Percentiles rank a stretch among this genome's conserved stretches.
Evolutionary conservation across 2,113 vertebrate species (phyloP).

Genomic region (Opisthocomus hoazin): DNA sequence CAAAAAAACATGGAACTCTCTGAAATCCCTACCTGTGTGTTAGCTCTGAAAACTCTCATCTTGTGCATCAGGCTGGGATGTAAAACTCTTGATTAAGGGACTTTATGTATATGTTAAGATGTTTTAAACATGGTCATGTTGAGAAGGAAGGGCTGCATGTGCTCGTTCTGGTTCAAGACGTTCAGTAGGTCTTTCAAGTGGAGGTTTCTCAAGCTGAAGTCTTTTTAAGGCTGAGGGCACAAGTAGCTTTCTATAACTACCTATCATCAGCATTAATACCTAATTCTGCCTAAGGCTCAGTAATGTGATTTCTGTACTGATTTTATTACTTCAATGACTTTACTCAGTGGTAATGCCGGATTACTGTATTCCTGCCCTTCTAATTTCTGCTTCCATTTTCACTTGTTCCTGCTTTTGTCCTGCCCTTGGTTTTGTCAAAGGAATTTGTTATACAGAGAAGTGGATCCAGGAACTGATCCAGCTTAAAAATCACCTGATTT

Average conservation of each 20-base stretch:
- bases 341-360: neutral
- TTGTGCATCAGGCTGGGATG: neutral
- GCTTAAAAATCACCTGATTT: slow-evolving; percentile 32
- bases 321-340: neutral
- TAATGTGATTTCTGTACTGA: neutral
- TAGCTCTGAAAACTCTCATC: neutral
- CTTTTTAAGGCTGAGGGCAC: neutral
- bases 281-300: neutral
- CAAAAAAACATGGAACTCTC: neutral
- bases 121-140: neutral
- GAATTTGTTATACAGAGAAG: neutral
- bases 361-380: neutral
- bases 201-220: neutral
- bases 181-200: neutral
- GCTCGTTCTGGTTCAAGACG: neutral
- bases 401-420: neutral
- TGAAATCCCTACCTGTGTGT: neutral
- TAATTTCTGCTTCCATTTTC: neutral
- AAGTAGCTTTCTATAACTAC: neutral
- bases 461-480: slow-evolving; percentile 4
- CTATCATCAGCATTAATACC: neutral
- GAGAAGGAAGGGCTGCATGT: neutral
- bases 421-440: neutral
- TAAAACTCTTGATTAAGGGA: neutral
- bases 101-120: neutral